Conservation (phyloP, 2,113 vertebrate species). For the Laterallus jamaicensis region DNA sequence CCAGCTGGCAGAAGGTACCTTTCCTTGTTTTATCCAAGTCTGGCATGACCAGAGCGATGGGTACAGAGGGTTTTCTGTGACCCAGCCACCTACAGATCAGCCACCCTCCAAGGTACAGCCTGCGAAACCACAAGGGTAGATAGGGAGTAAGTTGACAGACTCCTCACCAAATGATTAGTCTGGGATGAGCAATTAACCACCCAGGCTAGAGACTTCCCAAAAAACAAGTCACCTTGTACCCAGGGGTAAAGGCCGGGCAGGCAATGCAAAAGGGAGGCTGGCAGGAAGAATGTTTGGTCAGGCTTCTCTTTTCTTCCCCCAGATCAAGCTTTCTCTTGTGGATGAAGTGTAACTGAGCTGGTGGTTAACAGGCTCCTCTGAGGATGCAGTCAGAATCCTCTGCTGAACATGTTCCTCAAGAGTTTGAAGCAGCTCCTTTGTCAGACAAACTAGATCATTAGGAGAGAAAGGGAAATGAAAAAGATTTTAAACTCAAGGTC, state of each 20-base stretch:
- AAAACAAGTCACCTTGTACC: neutral
- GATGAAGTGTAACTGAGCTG: neutral
- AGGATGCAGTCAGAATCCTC: neutral
- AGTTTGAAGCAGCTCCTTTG: neutral
- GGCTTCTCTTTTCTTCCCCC: neutral
- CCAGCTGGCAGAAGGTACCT: too few relatives aligned
- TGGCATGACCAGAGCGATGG: neutral
- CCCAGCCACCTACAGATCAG: too few relatives aligned
- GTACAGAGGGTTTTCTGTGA: neutral
- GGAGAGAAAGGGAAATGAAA: neutral
- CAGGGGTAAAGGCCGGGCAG: neutral
- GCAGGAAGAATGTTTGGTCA: neutral
- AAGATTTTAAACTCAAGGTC: neutral
- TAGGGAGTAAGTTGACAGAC: neutral
- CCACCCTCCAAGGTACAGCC: neutral
- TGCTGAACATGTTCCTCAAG: neutral
- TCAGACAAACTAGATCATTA: neutral
- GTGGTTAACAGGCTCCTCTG: neutral
- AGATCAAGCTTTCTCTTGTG: neutral
- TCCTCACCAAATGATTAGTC: neutral
- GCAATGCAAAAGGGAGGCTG: neutral
- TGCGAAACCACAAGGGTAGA: neutral
- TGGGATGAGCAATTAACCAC: neutral
- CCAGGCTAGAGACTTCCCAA: neutral
- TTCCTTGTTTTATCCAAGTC: too few relatives aligned